Evolutionary conservation across 1,140 invertebrate genomes (phyloP).

Genomic region (Liolophura sinensis): DNA sequence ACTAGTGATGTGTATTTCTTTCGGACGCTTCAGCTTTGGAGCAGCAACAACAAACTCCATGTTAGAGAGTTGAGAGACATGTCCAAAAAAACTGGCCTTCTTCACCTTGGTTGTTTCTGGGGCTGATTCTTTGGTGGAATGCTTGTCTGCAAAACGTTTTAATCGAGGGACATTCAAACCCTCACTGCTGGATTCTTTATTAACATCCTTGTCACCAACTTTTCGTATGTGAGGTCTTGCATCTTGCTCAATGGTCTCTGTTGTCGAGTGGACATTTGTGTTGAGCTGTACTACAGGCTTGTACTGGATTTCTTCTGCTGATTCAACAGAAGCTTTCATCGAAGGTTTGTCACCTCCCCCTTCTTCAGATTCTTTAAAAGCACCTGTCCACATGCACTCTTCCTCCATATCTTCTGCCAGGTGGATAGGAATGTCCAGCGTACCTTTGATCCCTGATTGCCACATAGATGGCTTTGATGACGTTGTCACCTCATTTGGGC

Average conservation of each 20-base stretch:
- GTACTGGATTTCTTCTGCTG: too few species aligned
- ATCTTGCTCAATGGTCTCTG: too few species aligned
- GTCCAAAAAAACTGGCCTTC: conserved; percentile 44
- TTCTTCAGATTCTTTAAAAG: too few species aligned
- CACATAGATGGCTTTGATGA: background rate
- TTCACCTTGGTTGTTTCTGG: conserved; percentile 37
- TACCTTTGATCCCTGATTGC: background rate
- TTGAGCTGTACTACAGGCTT: too few species aligned
- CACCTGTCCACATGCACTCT: too few species aligned
- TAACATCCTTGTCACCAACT: too few species aligned
- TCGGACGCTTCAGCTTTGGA: conserved; percentile 35
- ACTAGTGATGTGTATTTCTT: conserved; percentile 27
- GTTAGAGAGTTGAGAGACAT: conserved; percentile 42
- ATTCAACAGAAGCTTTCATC: too few species aligned
- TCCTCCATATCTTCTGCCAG: conserved; percentile 14
- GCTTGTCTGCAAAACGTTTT: conserved; percentile 16
- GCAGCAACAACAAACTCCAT: conserved; percentile 24
- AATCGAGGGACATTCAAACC: conserved; percentile 9
- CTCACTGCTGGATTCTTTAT: too few species aligned
- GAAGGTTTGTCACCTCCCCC: too few species aligned
- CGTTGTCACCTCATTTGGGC: background rate
- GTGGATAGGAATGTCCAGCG: conserved; percentile 18
- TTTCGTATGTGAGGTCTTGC: too few species aligned
- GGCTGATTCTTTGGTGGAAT: conserved; percentile 27
- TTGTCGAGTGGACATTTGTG: too few species aligned